Conservation (phyloP, 1,140 invertebrate genomes). For the Ceratina calcarata region DNA sequence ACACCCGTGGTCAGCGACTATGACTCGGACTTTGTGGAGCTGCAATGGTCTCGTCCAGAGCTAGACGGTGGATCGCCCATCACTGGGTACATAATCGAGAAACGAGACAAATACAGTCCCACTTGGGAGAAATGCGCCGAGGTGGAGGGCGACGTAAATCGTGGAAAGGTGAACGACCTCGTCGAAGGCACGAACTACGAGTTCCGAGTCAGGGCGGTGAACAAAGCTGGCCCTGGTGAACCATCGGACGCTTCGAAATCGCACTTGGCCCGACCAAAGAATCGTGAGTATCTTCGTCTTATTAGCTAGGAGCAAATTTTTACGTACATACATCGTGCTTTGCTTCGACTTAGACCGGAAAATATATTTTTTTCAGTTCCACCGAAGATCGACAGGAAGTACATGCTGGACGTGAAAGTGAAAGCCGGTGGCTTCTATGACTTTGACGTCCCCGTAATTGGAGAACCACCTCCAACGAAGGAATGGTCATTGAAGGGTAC, state of each 20-base stretch:
- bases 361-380: conserved; percentile 82
- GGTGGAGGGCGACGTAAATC: conserved; percentile 90
- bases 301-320: too few species aligned
- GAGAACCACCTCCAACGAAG: conserved; percentile 96
- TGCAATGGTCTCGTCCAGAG: conserved; percentile 94
- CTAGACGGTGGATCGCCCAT: conserved; percentile 94
- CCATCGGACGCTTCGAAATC: conserved; percentile 94
- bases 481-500: conserved; percentile 94
- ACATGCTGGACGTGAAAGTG: conserved; percentile 95
- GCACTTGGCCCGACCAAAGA: conserved; percentile 95
- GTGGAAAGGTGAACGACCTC: conserved; percentile 91
- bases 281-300: conserved; percentile 82
- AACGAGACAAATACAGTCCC: conserved; percentile 93
- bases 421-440: conserved; percentile 96
- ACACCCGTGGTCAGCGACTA: conserved; percentile 95
- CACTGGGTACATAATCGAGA: conserved; percentile 96
- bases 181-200: conserved; percentile 95
- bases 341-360: not conserved
- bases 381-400: conserved; percentile 96
- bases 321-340: too few species aligned
- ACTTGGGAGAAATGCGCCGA: conserved; percentile 94
- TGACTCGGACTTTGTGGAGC: conserved; percentile 95
- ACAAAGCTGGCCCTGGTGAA: conserved; percentile 95
- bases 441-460: conserved; percentile 95
- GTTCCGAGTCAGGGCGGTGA: conserved; percentile 96